These are phyloP conservation scores for Drosophila anceps DNA, from an alignment of 2,888 invertebrate species.

Conservation along the genomic window DNA sequence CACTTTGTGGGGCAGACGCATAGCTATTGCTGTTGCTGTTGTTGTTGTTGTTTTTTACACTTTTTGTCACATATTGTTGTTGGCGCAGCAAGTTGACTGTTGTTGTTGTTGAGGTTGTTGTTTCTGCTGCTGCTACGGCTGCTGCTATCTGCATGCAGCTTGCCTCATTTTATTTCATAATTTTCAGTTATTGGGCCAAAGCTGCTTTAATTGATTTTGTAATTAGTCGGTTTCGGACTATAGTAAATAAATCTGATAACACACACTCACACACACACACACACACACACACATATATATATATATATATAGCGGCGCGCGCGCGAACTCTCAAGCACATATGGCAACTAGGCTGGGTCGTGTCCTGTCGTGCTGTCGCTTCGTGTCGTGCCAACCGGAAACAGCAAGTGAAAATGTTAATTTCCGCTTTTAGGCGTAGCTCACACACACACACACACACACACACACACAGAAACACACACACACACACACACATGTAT, in stretches of 20 bases:
- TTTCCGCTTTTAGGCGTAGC: slow-evolving; percentile 75
- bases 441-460: slow-evolving; percentile 28
- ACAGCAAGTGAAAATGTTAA: slow-evolving; percentile 78
- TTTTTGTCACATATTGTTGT: slow-evolving; percentile 23
- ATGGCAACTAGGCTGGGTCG: slow-evolving; percentile 33
- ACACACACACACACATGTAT: slow-evolving; percentile 6
- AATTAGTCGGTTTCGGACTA: slow-evolving; percentile 43
- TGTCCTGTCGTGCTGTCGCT: slow-evolving; percentile 20
- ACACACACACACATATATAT: slow-evolving; percentile 12
- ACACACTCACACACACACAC: slow-evolving; percentile 14
- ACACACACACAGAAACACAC: slow-evolving; percentile 19
- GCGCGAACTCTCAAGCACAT: slow-evolving; percentile 12
- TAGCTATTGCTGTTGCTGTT: slow-evolving; percentile 20
- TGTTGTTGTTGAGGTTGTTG: slow-evolving; percentile 11
- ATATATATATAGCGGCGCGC: too few species aligned
- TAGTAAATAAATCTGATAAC: slow-evolving; percentile 26
- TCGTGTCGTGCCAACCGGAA: slow-evolving; percentile 66
- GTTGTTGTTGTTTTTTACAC: slow-evolving; percentile 4
- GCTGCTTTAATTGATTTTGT: slow-evolving; percentile 51
- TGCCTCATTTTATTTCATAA: slow-evolving; percentile 42
- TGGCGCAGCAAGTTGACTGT: slow-evolving; percentile 5
- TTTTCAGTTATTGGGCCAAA: slow-evolving; percentile 11
- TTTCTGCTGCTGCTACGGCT: slow-evolving; percentile 8
- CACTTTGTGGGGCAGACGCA: slow-evolving; percentile 30
- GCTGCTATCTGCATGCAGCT: slow-evolving; percentile 34